Base-by-base conservation (phyloP, 2,113 vertebrate species). In the Dryoscopus gambensis region DNA sequence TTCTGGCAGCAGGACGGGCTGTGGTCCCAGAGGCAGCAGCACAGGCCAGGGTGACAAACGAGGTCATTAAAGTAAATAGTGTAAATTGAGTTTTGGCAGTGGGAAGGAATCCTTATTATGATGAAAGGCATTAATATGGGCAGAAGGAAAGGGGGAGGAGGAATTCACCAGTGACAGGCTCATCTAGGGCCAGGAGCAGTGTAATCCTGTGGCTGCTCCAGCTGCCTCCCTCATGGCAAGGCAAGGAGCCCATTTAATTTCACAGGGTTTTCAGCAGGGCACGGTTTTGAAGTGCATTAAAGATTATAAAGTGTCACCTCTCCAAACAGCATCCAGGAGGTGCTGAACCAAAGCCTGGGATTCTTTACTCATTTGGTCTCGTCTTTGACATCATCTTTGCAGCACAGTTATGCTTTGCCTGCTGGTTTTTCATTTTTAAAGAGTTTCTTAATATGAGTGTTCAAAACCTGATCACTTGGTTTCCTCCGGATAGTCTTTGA, bases 41-140 rank as follows among this genome's bases (percentile, higher is more conserved):
- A 44, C 76, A 78, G 77, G 96, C 83, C 84, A 25, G 63, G 79
- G 94, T 96, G 93, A 97, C 91, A 87, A 96, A 97, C 73, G 89
- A 92, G 76, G 79, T 95, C 91, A 87, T 95, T 97, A 97, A 92
- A 95, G 83, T 87, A 95, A 97, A 90, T 86, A 91, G 89, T 88
- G 89, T 57, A 95, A 96, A 96, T 88, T 94, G 95, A 92, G 82
- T 94, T 93, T 77, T 91, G 82, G 91, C 64, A 49, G 83, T 62
- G 90, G 90, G 60, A 21, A 92, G 82, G 90, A 88, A 89, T 84
- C 90, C 88, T 97, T 91, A 49, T 90, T 46, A 78, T 86, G 68
- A 95, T 90, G 90, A 93, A 95, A 80, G 79, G 27, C 76, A 81
- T 87, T 95, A 91, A 92, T 85, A 90, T 89, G 94, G 60, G 73